Conservation (phyloP, 2,113 vertebrate species). For the Circaetus cinerascens region DNA sequence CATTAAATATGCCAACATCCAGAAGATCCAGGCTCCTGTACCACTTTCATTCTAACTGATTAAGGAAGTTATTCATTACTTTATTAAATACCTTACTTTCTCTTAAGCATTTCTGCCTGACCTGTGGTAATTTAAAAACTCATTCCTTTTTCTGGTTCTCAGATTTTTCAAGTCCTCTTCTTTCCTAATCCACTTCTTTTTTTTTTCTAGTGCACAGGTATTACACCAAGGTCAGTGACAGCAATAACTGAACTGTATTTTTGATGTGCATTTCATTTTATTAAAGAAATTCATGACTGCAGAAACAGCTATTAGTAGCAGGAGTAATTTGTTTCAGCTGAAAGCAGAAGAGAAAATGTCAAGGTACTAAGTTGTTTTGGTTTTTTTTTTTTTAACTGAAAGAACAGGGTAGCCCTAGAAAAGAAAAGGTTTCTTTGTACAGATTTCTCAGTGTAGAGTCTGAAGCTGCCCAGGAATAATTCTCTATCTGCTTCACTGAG, state of each 20-base stretch:
- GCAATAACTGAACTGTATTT: background rate
- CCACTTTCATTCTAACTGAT: background rate
- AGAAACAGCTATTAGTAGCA: background rate
- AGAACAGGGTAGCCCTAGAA: background rate
- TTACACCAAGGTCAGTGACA: background rate
- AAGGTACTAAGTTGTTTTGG: background rate
- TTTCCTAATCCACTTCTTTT: background rate
- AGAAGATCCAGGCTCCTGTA: background rate
- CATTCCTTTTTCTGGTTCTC: background rate
- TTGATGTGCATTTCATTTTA: background rate
- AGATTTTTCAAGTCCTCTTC: background rate
- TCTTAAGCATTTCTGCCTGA: background rate
- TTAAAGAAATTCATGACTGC: background rate
- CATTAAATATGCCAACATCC: background rate
- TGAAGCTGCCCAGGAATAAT: background rate
- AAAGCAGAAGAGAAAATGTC: background rate
- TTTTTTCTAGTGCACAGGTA: background rate
- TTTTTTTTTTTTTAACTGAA: background rate
- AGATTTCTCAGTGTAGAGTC: background rate
- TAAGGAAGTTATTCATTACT: background rate
- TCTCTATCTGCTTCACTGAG: background rate
- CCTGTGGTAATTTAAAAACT: background rate
- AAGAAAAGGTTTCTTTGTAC: background rate
- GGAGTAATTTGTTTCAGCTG: background rate
- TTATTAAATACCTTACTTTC: background rate